Percentiles rank a stretch among this genome's conserved stretches.
These are phyloP conservation scores for Trachelus tabidus DNA, from an alignment of 2,888 invertebrate genomes.

Conservation along the genomic window DNA sequence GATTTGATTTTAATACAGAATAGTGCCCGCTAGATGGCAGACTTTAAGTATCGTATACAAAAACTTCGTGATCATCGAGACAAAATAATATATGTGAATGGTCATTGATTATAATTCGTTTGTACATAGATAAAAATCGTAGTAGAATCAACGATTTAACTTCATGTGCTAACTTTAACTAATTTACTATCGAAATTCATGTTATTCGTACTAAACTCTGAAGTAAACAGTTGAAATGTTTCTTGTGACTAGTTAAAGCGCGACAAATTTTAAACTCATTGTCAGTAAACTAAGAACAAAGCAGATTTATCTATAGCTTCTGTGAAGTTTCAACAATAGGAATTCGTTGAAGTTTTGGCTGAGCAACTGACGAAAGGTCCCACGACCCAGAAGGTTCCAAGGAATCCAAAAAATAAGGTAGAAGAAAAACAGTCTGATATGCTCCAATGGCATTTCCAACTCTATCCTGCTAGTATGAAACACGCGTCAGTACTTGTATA, in stretches of 20 bases:
- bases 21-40: neutral
- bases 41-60: neutral
- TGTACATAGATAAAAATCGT: neutral
- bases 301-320: neutral
- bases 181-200: neutral
- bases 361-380: neutral
- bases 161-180: neutral
- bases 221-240: neutral
- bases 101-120: neutral
- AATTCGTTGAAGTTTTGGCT: neutral
- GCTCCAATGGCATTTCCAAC: neutral
- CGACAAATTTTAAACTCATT: neutral
- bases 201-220: neutral
- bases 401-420: neutral
- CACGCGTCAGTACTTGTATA: neutral
- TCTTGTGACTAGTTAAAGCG: neutral
- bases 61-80: neutral
- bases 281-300: neutral
- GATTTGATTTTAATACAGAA: neutral
- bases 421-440: neutral
- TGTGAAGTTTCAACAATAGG: neutral
- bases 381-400: neutral
- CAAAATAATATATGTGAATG: neutral
- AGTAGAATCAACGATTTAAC: neutral
- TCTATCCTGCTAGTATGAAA: neutral